These are phyloP conservation scores for Myiagra hebetior DNA, from an alignment of 2,113 vertebrate genomes.

Conservation along the genomic window DNA sequence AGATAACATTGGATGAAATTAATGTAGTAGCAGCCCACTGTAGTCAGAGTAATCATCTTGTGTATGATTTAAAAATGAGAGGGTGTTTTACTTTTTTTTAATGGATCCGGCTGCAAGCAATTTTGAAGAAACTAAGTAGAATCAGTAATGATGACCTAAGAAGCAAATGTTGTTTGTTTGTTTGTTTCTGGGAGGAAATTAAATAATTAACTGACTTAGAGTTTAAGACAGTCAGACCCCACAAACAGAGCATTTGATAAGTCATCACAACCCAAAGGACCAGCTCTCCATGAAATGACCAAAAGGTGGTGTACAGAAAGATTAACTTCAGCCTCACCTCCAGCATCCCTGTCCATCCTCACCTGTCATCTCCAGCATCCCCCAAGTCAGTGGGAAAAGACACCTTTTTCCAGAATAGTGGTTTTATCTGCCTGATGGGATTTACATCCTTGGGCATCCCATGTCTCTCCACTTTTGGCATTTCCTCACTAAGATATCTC, in stretches of 20 bases:
- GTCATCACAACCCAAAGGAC: not conserved
- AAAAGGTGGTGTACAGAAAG: not conserved
- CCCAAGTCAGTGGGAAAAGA: not conserved
- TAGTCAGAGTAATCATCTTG: conserved; percentile 85
- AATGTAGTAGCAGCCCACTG: conserved; percentile 86
- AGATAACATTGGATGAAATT: conserved; percentile 88
- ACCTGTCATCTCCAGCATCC: not conserved
- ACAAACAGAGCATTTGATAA: not conserved
- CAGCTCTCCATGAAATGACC: not conserved
- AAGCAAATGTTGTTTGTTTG: conserved; percentile 22
- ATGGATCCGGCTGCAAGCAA: conserved; percentile 88
- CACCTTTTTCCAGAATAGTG: not conserved
- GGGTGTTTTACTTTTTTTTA: conserved; percentile 66
- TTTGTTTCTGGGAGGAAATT: conserved; percentile 41
- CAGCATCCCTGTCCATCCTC: no score
- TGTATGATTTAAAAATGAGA: conserved; percentile 82
- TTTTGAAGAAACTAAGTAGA: conserved; percentile 77
- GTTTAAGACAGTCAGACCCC: not conserved
- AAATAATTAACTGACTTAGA: not conserved
- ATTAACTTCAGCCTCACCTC: not conserved
- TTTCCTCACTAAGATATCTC: not conserved
- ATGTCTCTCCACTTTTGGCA: not conserved
- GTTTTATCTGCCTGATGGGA: not conserved
- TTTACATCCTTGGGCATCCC: not conserved
- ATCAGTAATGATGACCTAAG: conserved; percentile 32